These are phyloP conservation scores for Anorthoa munda DNA, from an alignment of 2,888 invertebrate species.

Conservation along the genomic window DNA sequence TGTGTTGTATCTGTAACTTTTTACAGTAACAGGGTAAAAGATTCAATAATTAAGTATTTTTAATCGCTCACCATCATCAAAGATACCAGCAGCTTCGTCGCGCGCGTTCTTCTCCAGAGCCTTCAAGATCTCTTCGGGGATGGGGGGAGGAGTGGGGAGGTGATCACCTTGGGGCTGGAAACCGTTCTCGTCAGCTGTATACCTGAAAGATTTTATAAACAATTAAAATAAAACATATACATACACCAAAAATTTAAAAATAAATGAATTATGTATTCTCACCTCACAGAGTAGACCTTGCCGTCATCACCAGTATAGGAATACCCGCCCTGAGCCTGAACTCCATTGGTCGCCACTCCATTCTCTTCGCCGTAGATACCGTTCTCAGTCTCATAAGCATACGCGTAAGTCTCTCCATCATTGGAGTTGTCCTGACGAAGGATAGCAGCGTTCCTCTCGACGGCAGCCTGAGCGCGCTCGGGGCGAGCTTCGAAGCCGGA, in stretches of 20 bases:
- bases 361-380: constrained; percentile 85
- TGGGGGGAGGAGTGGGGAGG: constrained; percentile 85
- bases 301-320: constrained; percentile 88
- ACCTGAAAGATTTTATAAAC: constrained; percentile 69
- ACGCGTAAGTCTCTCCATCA: constrained; percentile 84
- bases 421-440: constrained; percentile 83
- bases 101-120: constrained; percentile 86
- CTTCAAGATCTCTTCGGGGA: constrained; percentile 85
- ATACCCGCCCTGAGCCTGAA: constrained; percentile 84
- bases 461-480: constrained; percentile 82
- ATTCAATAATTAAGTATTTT: not conserved
- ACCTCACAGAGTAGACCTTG: constrained; percentile 85
- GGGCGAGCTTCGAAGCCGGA: constrained; percentile 70
- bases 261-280: constrained; percentile 26
- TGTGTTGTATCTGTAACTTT: too few relatives aligned
- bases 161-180: constrained; percentile 86
- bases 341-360: constrained; percentile 86
- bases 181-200: constrained; percentile 87
- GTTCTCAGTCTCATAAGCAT: constrained; percentile 86
- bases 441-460: constrained; percentile 85
- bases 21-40: too few relatives aligned
- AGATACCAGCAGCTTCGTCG: constrained; percentile 87
- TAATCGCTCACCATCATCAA: constrained; percentile 82
- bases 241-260: too few relatives aligned
- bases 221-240: too few relatives aligned